Base-by-base conservation (phyloP, 64 coral and sea anemone species). In the Catalaphyllia jardinei region DNA sequence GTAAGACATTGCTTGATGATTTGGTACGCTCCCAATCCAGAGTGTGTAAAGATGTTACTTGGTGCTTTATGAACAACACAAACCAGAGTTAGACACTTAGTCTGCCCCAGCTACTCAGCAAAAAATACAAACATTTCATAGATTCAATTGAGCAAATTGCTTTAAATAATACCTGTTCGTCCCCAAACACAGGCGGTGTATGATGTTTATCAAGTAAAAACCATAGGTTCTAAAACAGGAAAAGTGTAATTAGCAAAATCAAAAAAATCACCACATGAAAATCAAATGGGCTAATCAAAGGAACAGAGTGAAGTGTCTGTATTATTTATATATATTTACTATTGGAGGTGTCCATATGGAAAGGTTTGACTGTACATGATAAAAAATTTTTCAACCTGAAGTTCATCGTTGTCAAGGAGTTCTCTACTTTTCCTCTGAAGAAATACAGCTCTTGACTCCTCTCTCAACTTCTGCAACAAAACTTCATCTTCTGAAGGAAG, bases 191-290 rank as follows among this genome's bases (percentile, higher is more conserved):
- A 57, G 97, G 97, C 74, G 94, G 91, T 39, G 97, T 99, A 46
- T 99, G 97, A 86, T 99, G 97, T 31, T 99, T 99, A 61, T 99
- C 97, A 52, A 99, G 83, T n/a, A 99, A 82, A 87, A 95, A 99
- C 97, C 97, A 99, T 13, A 99, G 88, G 86, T 95, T 99, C 97
- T 99, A 38, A 52, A 77, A 78, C 25, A 22, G 18, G 60, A 54
- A 35, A 52, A 22, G 51, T 25, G n/a, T 46, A 46, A 46, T 46
- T 46, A 46, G 42, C 42, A 46, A 46, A 46, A 46, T 46, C 42
- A 46, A 5, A 5, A n/a, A 46, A 46, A 46, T 46, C 42, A 46
- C 42, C 42, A 46, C 5, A 46, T 7, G 42, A 46, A 46, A 46
- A 46, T 46, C 42, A 46, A 46, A 46, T 7, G 42, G 42, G 42